Evolutionary conservation across 2,113 vertebrate genomes (phyloP).

Genomic region (Epinephelus moara): DNA sequence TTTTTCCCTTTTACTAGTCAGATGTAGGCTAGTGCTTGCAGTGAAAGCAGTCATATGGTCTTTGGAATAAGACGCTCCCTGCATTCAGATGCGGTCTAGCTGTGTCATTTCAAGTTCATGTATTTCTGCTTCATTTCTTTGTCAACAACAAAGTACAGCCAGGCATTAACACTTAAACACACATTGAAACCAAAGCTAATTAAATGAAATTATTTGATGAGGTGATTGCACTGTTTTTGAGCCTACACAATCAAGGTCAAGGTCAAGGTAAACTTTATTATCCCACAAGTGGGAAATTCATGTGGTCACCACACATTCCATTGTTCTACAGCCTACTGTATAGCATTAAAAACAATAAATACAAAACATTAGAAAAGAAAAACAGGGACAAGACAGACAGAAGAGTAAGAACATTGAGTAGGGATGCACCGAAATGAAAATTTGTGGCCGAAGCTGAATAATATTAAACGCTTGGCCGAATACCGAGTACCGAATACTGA

Average conservation of each 20-base stretch:
- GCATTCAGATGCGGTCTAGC: neutral
- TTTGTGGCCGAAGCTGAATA: too few species aligned
- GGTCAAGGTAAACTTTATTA: too few species aligned
- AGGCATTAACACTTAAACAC: neutral
- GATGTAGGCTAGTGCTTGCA: conserved; percentile 6
- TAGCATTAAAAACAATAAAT: too few species aligned
- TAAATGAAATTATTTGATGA: neutral
- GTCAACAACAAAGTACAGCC: neutral
- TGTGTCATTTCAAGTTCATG: neutral
- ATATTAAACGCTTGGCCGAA: too few species aligned
- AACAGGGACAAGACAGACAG: too few species aligned
- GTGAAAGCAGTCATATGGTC: neutral
- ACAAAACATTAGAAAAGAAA: too few species aligned
- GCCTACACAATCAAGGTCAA: neutral
- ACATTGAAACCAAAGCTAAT: neutral
- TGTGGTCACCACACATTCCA: too few species aligned
- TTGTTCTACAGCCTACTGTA: too few species aligned
- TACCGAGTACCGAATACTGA: too few species aligned
- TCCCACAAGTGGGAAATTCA: too few species aligned
- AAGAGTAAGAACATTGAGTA: too few species aligned
- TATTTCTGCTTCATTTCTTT: neutral
- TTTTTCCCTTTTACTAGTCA: conserved; percentile 2
- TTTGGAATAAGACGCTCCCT: neutral
- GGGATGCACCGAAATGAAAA: too few species aligned
- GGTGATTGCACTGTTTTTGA: neutral